phyloP scores from a whole-genome alignment of 1,140 invertebrate genomes.

The Cydia strobilella region DNA sequence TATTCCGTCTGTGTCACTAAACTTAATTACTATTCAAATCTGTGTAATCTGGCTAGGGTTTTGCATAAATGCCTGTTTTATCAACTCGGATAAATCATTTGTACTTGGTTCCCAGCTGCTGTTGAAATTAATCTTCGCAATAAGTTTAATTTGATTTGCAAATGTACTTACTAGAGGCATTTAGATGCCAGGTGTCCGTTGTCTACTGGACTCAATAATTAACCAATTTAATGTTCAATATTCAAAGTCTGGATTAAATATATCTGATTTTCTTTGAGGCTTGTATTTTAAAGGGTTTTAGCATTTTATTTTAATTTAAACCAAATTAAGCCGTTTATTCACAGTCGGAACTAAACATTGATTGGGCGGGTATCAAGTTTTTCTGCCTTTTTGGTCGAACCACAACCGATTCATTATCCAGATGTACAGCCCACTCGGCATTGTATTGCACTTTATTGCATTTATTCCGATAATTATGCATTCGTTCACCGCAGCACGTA shows the following conservation, averaged over 20 bases:
- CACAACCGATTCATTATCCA: slow-evolving; percentile 6
- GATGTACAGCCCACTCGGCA: slow-evolving; percentile 13
- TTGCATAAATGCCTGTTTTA: slow-evolving; percentile 46
- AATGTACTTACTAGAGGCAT: slow-evolving; percentile 38
- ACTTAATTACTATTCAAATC: slow-evolving; percentile 36
- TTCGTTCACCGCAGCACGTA: slow-evolving; percentile 15
- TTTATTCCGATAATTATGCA: slow-evolving; percentile 16
- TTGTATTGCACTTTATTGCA: slow-evolving; percentile 16
- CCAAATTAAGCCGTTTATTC: too few relatives aligned
- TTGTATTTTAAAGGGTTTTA: too few relatives aligned
- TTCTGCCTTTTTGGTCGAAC: background rate
- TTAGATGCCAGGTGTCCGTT: background rate
- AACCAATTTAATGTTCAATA: background rate
- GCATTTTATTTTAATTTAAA: too few relatives aligned
- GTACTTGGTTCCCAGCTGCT: slow-evolving; percentile 44
- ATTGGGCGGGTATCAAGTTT: background rate
- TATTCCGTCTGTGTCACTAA: slow-evolving; percentile 12
- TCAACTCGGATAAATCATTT: slow-evolving; percentile 55
- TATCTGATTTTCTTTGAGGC: too few relatives aligned
- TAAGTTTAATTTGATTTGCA: slow-evolving; percentile 63
- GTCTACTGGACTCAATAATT: background rate
- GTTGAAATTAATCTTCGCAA: slow-evolving; percentile 53
- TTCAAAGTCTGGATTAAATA: too few relatives aligned
- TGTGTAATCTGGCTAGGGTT: slow-evolving; percentile 38
- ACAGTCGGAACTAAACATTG: background rate